Percentiles rank a stretch among this genome's conserved stretches.
phyloP scores from a whole-genome alignment of 2,113 vertebrate genomes.

The Otolemur garnettii region DNA sequence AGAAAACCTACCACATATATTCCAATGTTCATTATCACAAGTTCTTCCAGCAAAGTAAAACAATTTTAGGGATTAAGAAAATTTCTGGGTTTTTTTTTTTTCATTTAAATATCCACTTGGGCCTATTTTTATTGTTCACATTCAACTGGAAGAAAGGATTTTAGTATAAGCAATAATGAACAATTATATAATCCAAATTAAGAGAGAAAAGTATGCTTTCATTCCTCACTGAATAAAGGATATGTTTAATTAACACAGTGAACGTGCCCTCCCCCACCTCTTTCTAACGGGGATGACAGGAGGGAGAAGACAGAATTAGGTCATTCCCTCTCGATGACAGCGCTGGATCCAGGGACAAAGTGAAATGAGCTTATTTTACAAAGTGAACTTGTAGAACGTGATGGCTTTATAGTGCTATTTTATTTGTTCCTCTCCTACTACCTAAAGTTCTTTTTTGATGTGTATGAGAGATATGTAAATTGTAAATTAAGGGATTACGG shows the following conservation, averaged over 20 bases:
- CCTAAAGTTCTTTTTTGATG: neutral
- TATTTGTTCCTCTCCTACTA: neutral
- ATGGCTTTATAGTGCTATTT: neutral
- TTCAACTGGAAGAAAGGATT: constrained; percentile 65
- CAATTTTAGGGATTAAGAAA: constrained; percentile 58
- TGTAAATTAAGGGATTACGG: neutral
- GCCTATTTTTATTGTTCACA: neutral
- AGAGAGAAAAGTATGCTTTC: constrained; percentile 71
- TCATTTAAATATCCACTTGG: neutral
- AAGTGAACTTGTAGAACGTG: neutral
- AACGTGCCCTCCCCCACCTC: constrained; percentile 20
- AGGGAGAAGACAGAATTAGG: constrained; percentile 78
- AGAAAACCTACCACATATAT: constrained; percentile 2
- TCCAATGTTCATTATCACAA: constrained; percentile 22
- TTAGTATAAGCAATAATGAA: constrained; percentile 67
- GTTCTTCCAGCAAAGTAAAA: constrained; percentile 20
- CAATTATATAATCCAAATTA: constrained; percentile 69
- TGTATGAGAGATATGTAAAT: neutral
- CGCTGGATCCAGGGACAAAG: constrained; percentile 48
- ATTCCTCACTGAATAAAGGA: constrained; percentile 63
- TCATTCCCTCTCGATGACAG: constrained; percentile 66
- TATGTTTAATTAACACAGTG: constrained; percentile 76
- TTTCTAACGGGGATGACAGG: constrained; percentile 32
- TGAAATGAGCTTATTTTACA: constrained; percentile 64
- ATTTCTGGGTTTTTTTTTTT: constrained; percentile 30